These are phyloP conservation scores for Eupristina koningsbergeri DNA, from an alignment of 1,140 invertebrate genomes.

Conservation along the genomic window DNA sequence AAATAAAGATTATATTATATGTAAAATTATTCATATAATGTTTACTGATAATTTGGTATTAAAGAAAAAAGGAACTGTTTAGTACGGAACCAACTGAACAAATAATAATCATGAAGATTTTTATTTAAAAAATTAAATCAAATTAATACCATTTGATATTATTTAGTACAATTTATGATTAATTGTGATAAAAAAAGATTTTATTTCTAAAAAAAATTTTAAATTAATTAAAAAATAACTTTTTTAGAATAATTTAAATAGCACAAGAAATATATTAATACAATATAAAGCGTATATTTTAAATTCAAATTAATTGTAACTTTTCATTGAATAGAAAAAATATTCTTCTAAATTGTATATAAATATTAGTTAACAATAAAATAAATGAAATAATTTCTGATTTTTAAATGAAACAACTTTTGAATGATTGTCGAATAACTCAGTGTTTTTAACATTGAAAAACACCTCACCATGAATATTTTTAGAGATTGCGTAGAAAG, in stretches of 20 bases:
- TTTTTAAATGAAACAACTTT: no score
- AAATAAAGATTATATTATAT: constrained; percentile 19
- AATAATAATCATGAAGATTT: constrained; percentile 34
- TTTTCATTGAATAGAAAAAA: not conserved
- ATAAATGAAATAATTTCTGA: no score
- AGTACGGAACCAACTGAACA: constrained; percentile 35
- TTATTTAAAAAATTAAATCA: constrained; percentile 25
- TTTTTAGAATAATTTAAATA: not conserved
- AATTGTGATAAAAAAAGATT: not conserved
- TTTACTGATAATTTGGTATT: not conserved
- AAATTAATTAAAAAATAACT: no score
- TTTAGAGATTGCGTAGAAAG: no score
- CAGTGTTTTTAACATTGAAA: no score
- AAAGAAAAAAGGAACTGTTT: constrained; percentile 21
- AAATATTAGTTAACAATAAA: no score
- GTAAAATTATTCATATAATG: constrained; percentile 8
- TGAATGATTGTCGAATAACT: no score
- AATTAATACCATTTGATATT: constrained; percentile 25
- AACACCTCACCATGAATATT: no score
- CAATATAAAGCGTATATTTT: no score
- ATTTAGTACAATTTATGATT: constrained; percentile 7
- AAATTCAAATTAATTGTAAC: not conserved
- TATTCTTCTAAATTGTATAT: no score
- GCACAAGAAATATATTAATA: not conserved
- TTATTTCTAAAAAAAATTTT: no score